phyloP scores from a whole-genome alignment of 2,113 vertebrate genomes.

The Entomyzon cyanotis region DNA sequence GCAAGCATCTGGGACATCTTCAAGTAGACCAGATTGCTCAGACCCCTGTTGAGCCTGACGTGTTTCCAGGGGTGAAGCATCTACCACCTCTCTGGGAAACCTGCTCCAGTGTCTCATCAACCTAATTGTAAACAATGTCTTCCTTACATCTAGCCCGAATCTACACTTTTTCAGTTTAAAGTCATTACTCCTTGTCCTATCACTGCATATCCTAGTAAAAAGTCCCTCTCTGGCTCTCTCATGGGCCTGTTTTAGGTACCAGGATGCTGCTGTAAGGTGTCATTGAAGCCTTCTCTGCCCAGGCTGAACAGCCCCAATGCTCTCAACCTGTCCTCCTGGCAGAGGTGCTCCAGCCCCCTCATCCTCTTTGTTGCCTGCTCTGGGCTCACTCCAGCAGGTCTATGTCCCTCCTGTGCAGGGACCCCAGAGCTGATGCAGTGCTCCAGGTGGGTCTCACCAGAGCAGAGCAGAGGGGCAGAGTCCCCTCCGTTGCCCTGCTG shows the following conservation, averaged over 20 bases:
- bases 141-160: background rate
- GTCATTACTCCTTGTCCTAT: background rate
- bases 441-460: background rate
- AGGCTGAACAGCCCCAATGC: background rate
- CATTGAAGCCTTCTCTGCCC: background rate
- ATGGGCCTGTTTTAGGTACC: background rate
- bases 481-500: background rate
- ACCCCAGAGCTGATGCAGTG: background rate
- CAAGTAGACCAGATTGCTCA: background rate
- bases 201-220: background rate
- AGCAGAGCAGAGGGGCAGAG: background rate
- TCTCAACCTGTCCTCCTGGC: background rate
- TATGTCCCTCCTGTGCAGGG: accelerated
- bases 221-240: background rate
- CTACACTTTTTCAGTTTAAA: background rate
- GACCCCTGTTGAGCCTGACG: background rate
- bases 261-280: no score
- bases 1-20: background rate
- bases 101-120: background rate
- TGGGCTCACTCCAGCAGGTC: accelerated
- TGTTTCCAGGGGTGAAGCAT: background rate
- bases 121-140: background rate
- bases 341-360: background rate
- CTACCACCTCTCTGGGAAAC: background rate
- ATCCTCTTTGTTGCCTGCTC: background rate